A percentile compares a stretch with the other conserved stretches of the same genome.
Conservation (phyloP, 2,888 invertebrate species). For the Vannuccia rotundouncinata region DNA sequence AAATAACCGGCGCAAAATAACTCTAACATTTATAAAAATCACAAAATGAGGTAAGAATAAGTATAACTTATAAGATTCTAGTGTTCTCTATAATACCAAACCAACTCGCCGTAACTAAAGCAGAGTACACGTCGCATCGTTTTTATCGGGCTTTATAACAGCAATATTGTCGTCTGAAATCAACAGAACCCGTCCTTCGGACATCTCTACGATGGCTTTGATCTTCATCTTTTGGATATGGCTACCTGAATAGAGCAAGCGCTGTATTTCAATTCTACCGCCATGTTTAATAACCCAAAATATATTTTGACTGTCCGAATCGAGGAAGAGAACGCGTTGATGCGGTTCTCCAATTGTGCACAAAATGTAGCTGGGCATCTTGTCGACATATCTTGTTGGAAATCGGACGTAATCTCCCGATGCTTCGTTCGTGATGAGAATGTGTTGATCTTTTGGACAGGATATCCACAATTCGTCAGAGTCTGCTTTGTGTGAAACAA, state of each 20-base stretch:
- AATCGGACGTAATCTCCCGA: background rate
- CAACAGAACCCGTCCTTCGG: background rate
- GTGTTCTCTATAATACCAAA: too few species aligned
- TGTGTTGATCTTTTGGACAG: background rate
- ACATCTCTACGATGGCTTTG: background rate
- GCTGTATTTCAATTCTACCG: background rate
- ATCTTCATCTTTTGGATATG: background rate
- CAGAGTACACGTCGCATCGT: background rate
- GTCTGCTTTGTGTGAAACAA: background rate
- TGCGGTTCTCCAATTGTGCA: background rate
- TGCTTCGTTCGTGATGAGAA: background rate
- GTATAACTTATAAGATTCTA: too few species aligned
- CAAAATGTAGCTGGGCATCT: background rate
- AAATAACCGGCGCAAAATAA: too few species aligned
- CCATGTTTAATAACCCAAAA: constrained; percentile 8
- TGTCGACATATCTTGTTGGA: background rate
- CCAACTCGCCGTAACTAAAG: too few species aligned
- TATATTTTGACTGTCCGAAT: background rate
- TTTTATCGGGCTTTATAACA: background rate
- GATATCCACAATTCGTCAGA: background rate
- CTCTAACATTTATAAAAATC: too few species aligned
- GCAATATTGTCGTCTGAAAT: background rate
- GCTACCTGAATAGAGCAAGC: background rate
- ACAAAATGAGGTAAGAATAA: too few species aligned
- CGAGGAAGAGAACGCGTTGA: background rate